phyloP scores from a whole-genome alignment of 2,888 invertebrate species.

The Synergus japonicus region DNA sequence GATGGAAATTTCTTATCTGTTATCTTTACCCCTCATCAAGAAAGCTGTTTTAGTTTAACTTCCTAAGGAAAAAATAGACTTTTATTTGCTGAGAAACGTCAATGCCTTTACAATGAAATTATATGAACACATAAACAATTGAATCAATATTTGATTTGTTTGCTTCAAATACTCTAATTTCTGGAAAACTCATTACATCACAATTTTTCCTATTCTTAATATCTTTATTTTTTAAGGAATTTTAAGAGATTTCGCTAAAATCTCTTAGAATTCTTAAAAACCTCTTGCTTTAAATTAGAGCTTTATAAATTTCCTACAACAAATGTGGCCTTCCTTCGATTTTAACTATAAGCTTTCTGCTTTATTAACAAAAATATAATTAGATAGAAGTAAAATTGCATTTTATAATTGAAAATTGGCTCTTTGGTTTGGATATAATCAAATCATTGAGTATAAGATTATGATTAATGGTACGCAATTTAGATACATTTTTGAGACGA shows the following conservation, averaged over 20 bases:
- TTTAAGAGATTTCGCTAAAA: no score
- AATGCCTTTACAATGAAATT: background rate
- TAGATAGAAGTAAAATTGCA: background rate
- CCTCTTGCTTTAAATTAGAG: no score
- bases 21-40: background rate
- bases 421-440: conserved; percentile 1
- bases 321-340: no score
- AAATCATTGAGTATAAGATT: conserved; percentile 18
- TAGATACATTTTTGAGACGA: conserved; percentile 21
- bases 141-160: conserved; percentile 14
- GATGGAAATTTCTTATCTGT: conserved; percentile 21
- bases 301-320: no score
- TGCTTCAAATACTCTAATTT: background rate
- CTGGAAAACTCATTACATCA: background rate
- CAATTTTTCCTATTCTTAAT: no score
- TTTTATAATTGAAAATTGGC: background rate
- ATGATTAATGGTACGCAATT: conserved; percentile 25
- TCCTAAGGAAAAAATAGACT: background rate
- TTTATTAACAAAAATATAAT: background rate
- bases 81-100: conserved; percentile 4
- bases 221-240: no score
- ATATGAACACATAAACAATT: background rate
- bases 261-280: no score
- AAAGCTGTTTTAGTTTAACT: background rate
- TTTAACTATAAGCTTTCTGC: background rate